phyloP scores from a whole-genome alignment of 2,797 vertebrate species.

The Gadopsis bispinosus region DNA sequence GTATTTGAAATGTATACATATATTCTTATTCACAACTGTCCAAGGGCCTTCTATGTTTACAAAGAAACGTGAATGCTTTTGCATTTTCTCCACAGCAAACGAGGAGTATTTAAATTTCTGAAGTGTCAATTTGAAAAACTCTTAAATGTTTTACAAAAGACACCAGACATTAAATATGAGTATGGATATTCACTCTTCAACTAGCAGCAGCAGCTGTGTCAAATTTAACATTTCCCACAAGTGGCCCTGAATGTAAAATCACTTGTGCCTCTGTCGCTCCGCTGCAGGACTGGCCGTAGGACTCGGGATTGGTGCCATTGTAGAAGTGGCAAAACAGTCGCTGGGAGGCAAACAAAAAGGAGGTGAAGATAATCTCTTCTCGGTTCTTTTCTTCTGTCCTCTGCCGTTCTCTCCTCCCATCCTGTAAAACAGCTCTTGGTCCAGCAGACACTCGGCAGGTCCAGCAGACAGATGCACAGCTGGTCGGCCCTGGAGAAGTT shows the following conservation, averaged over 20 bases:
- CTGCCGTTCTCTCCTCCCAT: neutral
- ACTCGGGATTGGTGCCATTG: constrained; percentile 88
- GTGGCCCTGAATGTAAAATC: neutral
- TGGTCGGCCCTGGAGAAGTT: constrained; percentile 36
- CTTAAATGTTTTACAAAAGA: neutral
- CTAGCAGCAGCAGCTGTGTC: constrained; percentile 9
- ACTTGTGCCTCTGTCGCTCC: neutral
- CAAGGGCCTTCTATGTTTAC: neutral
- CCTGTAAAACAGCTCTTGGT: constrained; percentile 11
- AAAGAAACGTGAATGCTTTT: neutral
- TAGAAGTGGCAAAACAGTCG: constrained; percentile 89
- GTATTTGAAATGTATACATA: too few species aligned
- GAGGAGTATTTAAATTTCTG: neutral
- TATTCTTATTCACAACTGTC: neutral
- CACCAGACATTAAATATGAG: neutral
- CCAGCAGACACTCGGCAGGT: neutral
- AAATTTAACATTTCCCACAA: neutral
- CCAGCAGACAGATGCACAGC: constrained; percentile 32
- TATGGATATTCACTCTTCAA: neutral
- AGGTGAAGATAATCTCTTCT: constrained; percentile 56
- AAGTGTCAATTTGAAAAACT: neutral
- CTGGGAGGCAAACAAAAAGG: constrained; percentile 81
- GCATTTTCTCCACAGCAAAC: neutral
- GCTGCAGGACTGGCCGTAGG: constrained; percentile 89
- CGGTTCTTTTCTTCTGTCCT: neutral